A percentile compares a stretch with the other conserved stretches of the same genome.
Evolutionary conservation across 2,113 vertebrate species (phyloP).

Genomic region (Siniperca knerii): DNA sequence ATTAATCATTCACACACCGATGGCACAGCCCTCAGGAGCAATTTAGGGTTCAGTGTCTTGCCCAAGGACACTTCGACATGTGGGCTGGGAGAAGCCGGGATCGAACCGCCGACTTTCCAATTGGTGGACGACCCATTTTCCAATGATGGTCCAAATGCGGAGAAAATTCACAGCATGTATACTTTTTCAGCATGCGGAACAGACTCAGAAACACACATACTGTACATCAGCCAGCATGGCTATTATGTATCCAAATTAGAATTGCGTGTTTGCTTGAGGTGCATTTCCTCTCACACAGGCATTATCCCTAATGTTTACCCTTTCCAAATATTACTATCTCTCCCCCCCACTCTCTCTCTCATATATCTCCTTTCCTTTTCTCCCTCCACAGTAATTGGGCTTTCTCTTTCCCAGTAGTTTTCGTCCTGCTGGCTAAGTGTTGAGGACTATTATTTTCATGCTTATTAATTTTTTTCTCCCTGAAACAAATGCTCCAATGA

Average conservation of each 20-base stretch:
- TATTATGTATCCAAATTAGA: conserved; percentile 48
- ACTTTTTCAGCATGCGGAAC: not conserved
- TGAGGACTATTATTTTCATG: conserved; percentile 74
- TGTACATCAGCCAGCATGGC: not conserved
- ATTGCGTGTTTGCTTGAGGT: conserved; percentile 48
- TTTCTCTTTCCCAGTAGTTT: conserved; percentile 46
- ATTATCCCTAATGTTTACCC: conserved; percentile 60
- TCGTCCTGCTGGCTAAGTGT: conserved; percentile 66
- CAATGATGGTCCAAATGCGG: not conserved
- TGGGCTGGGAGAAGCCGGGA: too few relatives aligned
- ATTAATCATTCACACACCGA: too few relatives aligned
- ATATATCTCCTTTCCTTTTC: conserved; percentile 51
- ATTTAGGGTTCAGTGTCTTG: too few relatives aligned
- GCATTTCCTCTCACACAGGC: conserved; percentile 40
- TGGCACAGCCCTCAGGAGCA: too few relatives aligned
- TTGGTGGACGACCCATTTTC: too few relatives aligned
- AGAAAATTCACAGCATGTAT: not conserved
- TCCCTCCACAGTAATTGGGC: conserved; percentile 65
- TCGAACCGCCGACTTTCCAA: too few relatives aligned
- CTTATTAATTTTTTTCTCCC: conserved; percentile 76
- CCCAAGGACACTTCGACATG: too few relatives aligned
- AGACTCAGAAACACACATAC: not conserved
- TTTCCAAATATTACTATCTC: conserved; percentile 47
- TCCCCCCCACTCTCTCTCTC: conserved; percentile 18
- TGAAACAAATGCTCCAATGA: conserved; percentile 77